Conservation (phyloP, 2,888 invertebrate genomes). For the Dynastes hyllus region DNA sequence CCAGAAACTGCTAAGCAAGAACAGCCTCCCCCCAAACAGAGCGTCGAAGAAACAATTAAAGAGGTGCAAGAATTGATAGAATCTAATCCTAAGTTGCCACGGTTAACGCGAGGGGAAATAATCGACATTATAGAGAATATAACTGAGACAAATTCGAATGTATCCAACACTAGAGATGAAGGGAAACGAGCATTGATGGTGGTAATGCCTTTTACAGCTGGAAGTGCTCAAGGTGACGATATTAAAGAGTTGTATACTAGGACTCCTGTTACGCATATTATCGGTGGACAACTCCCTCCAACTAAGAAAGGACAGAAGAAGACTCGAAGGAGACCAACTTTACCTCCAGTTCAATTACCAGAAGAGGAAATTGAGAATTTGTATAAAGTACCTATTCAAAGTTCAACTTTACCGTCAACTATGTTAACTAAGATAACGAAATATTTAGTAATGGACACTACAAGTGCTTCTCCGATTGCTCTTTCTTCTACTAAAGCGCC, state of each 20-base stretch:
- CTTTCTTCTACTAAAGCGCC: neutral
- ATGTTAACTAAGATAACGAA: constrained; percentile 34
- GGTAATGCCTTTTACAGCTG: constrained; percentile 78
- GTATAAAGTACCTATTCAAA: constrained; percentile 11
- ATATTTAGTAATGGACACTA: constrained; percentile 14
- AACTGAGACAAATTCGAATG: constrained; percentile 71
- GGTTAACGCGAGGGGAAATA: constrained; percentile 79
- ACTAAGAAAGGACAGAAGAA: constrained; percentile 53
- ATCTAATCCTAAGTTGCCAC: constrained; percentile 77
- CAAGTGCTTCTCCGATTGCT: constrained; percentile 7
- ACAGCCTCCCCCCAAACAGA: neutral
- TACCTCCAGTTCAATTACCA: constrained; percentile 42
- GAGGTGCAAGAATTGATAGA: constrained; percentile 80
- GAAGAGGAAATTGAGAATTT: constrained; percentile 28
- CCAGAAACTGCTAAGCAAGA: constrained; percentile 1
- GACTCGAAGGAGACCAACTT: constrained; percentile 48
- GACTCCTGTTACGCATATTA: constrained; percentile 77
- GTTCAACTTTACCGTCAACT: constrained; percentile 26
- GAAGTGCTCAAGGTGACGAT: constrained; percentile 72
- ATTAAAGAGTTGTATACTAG: constrained; percentile 80
- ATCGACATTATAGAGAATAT: constrained; percentile 80
- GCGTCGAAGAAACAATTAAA: constrained; percentile 77
- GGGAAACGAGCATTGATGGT: constrained; percentile 76
- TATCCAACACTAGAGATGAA: constrained; percentile 66
- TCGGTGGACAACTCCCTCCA: constrained; percentile 64